phyloP scores from a whole-genome alignment of 1,140 invertebrate genomes.

The Trichoplusia ni region DNA sequence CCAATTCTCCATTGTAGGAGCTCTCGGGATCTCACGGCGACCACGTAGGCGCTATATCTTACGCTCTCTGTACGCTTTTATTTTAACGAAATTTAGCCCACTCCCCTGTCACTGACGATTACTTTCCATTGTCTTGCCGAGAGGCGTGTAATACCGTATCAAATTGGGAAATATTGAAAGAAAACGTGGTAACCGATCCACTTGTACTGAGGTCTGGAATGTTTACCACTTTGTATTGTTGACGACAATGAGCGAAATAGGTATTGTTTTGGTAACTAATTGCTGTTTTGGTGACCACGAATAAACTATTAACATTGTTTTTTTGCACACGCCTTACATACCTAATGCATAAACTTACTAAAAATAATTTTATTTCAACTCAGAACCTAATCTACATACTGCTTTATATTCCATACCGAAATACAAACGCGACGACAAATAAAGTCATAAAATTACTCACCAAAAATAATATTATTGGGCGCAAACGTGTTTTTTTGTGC shows the following conservation, averaged over 20 bases:
- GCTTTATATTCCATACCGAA: constrained; percentile 24
- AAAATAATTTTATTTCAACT: constrained; percentile 23
- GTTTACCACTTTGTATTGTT: constrained; percentile 52
- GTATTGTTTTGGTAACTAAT: constrained; percentile 14
- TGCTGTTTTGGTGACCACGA: neutral
- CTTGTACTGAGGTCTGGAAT: constrained; percentile 50
- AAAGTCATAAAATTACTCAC: constrained; percentile 67
- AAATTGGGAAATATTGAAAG: constrained; percentile 79
- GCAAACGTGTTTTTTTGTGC: constrained; percentile 55
- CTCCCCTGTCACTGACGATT: constrained; percentile 73
- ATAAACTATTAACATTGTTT: constrained; percentile 4
- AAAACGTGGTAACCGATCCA: constrained; percentile 72
- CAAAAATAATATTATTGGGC: constrained; percentile 66
- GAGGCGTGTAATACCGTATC: constrained; percentile 63
- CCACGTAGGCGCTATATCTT: constrained; percentile 80
- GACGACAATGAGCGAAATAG: constrained; percentile 21
- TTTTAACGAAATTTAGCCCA: constrained; percentile 79
- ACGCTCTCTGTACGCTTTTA: constrained; percentile 76
- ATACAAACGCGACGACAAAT: constrained; percentile 53
- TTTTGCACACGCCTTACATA: neutral
- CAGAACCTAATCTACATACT: constrained; percentile 37
- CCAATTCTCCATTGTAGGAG: constrained; percentile 78
- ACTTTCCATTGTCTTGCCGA: constrained; percentile 73
- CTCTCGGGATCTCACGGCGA: constrained; percentile 62
- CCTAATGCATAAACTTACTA: constrained; percentile 9